A percentile compares a stretch with the other conserved stretches of the same genome.
These are phyloP conservation scores for Seira ritae DNA, from an alignment of 2,888 invertebrate genomes.

Conservation along the genomic window DNA sequence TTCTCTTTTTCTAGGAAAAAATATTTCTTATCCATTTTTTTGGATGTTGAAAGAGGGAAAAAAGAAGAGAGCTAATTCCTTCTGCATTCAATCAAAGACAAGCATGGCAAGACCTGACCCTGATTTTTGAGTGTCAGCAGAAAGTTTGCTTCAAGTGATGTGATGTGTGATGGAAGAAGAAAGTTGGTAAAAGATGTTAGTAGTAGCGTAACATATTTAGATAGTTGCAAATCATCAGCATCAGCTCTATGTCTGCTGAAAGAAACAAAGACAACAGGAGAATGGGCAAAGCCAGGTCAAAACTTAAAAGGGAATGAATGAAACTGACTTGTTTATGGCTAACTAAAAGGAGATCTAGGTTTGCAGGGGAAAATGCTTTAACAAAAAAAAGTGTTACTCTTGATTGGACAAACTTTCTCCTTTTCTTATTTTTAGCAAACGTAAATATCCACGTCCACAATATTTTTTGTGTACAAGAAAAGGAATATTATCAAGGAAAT, in stretches of 20 bases:
- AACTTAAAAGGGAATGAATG: not conserved
- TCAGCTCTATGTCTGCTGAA: too few relatives aligned
- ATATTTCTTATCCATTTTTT: slow-evolving; percentile 15
- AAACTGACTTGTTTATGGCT: slow-evolving; percentile 44
- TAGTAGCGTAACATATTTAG: too few relatives aligned
- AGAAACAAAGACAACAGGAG: too few relatives aligned
- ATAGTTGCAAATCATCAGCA: too few relatives aligned
- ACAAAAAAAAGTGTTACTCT: slow-evolving; percentile 9
- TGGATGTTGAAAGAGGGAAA: slow-evolving; percentile 8
- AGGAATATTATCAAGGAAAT: too few relatives aligned
- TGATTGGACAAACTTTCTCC: slow-evolving; percentile 2
- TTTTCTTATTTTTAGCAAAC: too few relatives aligned
- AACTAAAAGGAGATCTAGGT: slow-evolving; percentile 37
- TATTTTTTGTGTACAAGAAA: too few relatives aligned
- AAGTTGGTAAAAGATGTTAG: too few relatives aligned
- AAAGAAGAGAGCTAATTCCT: slow-evolving; percentile 20
- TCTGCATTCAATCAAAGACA: slow-evolving; percentile 20
- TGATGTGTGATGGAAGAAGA: not conserved
- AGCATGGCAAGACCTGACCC: slow-evolving; percentile 49
- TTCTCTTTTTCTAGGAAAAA: not conserved
- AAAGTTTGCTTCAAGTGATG: not conserved
- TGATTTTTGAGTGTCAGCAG: slow-evolving; percentile 57
- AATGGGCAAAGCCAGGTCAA: not conserved
- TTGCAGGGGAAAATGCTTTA: slow-evolving; percentile 59
- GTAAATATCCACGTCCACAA: too few relatives aligned